phyloP scores from a whole-genome alignment of 2,113 vertebrate species.

The Lasiurus borealis region DNA sequence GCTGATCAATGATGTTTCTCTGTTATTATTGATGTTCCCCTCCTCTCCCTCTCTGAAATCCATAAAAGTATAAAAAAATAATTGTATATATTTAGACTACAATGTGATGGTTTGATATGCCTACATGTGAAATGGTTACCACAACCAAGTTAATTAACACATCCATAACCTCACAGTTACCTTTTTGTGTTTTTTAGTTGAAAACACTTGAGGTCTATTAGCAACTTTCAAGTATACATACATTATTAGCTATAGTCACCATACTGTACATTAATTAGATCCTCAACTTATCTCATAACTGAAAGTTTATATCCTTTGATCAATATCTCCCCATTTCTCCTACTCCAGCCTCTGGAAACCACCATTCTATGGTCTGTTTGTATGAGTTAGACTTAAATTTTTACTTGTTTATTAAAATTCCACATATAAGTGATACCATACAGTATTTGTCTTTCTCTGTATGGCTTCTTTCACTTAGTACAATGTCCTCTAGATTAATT shows the following conservation, averaged over 20 bases:
- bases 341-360: not conserved
- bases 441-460: not conserved
- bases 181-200: not conserved
- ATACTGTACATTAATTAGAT: not conserved
- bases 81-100: not conserved
- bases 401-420: not conserved
- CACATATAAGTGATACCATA: not conserved
- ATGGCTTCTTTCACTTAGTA: not conserved
- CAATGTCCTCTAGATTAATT: not conserved
- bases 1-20: no score
- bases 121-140: not conserved
- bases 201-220: not conserved
- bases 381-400: not conserved
- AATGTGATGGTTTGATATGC: not conserved
- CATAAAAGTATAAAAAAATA: not conserved
- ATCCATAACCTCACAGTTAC: not conserved
- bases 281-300: not conserved
- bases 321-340: not conserved
- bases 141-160: not conserved
- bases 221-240: not conserved
- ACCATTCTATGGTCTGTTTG: not conserved
- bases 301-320: not conserved
- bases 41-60: no score
- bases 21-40: no score
- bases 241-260: not conserved